Conservation (phyloP, 1,140 invertebrate species). For the Zaprionus kolodkinae region DNA sequence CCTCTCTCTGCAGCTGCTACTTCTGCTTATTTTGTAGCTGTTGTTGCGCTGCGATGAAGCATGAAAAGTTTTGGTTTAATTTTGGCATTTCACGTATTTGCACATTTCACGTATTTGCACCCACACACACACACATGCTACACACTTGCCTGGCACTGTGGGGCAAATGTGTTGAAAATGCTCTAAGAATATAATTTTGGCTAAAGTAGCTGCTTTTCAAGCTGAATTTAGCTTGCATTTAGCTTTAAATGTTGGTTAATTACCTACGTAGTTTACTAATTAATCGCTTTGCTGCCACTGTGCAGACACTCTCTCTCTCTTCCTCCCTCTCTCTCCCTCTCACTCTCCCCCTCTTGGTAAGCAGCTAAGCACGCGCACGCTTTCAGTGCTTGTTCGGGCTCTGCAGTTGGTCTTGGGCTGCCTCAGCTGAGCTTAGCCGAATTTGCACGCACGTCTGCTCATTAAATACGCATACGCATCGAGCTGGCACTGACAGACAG, state of each 20-base stretch:
- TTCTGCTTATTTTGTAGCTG: conserved; percentile 31
- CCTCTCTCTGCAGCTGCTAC: background rate
- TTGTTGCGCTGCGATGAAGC: conserved; percentile 71
- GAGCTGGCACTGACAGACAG: conserved; percentile 10
- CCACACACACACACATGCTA: conserved; percentile 29
- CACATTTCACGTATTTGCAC: conserved; percentile 53
- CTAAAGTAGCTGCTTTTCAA: background rate
- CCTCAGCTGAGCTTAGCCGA: conserved; percentile 62
- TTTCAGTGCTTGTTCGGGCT: conserved; percentile 28
- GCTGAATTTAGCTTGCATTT: background rate
- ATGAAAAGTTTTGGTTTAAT: conserved; percentile 82
- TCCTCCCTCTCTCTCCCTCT: background rate
- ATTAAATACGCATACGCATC: conserved; percentile 79
- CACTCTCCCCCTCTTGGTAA: conserved; percentile 29
- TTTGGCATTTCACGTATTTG: conserved; percentile 67
- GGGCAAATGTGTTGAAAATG: background rate
- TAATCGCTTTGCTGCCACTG: conserved; percentile 6
- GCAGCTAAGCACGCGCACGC: conserved; percentile 52
- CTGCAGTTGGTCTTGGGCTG: conserved; percentile 5
- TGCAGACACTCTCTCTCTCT: background rate
- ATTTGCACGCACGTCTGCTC: conserved; percentile 80
- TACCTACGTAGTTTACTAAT: background rate
- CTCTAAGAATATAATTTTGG: background rate
- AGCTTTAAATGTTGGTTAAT: background rate
- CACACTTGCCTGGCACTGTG: conserved; percentile 36